Conservation (phyloP, 1,140 invertebrate genomes). For the Fragariocoptes setiger region DNA sequence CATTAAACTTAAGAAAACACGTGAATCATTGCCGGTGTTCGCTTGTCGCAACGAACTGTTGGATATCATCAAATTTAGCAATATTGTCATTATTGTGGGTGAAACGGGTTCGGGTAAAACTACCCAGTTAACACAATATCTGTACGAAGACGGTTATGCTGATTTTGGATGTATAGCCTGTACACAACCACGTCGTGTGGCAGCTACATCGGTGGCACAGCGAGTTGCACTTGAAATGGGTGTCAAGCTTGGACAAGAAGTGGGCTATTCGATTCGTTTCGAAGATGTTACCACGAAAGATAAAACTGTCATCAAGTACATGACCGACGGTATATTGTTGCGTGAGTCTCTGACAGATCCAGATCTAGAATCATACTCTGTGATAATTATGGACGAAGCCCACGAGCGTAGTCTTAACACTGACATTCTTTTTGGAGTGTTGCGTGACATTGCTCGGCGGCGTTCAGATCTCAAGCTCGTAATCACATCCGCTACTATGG, state of each 20-base stretch:
- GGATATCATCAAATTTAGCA: slow-evolving; percentile 77
- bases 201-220: slow-evolving; percentile 41
- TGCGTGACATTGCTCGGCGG: slow-evolving; percentile 87
- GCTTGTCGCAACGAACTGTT: slow-evolving; percentile 70
- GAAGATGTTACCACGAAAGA: slow-evolving; percentile 42
- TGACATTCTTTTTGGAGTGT: slow-evolving; percentile 86
- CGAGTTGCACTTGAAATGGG: slow-evolving; percentile 36
- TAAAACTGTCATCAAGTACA: slow-evolving; percentile 75
- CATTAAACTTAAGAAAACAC: slow-evolving; percentile 54
- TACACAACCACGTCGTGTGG: slow-evolving; percentile 42
- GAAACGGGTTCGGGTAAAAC: slow-evolving; percentile 98
- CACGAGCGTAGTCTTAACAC: slow-evolving; percentile 93
- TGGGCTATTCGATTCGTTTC: slow-evolving; percentile 43
- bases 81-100: slow-evolving; percentile 75
- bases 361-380: slow-evolving; percentile 63
- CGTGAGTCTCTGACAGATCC: slow-evolving; percentile 90
- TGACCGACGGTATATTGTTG: slow-evolving; percentile 95
- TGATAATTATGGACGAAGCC: slow-evolving; percentile 98
- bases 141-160: slow-evolving; percentile 90
- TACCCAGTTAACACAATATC: slow-evolving; percentile 83
- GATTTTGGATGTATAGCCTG: slow-evolving; percentile 29
- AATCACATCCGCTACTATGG: slow-evolving; percentile 87
- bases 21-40: slow-evolving; percentile 76
- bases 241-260: slow-evolving; percentile 33
- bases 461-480: slow-evolving; percentile 67